Base-by-base conservation (phyloP, 2,888 invertebrate species). In the Tridacna crocea region DNA sequence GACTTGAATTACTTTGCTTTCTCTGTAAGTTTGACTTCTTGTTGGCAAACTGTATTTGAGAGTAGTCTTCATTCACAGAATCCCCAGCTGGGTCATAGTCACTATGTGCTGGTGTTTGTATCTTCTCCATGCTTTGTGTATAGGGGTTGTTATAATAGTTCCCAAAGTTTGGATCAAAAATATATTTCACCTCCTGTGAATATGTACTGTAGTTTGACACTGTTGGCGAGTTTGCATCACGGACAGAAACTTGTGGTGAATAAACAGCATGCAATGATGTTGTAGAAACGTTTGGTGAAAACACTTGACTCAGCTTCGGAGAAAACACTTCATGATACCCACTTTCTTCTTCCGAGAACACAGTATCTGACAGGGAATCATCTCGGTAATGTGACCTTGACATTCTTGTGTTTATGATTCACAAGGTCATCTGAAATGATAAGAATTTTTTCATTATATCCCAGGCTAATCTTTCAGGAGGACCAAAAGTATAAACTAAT, bases 151-250 rank as follows among this genome's bases (percentile, higher is more conserved):
- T 46, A 22, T 27, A n/a, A 65, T 24, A 46, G 46, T 58, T 55
- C 26, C 82, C 84, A 47, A 82, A 87, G 55, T 72, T 80, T 63
- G 87, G 87, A 63, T 87, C 87, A 72, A 87, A 87, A 58, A 88
- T 87, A 65, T 87, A 89, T 80, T 88, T 89, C 65, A 91, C 86
- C 86, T 92, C 92, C 74, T 88, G 89, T 17, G 91, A 91, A 79
- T 91, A 90, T 22, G 90, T 89, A 65, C 91, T 91, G 83, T 90
- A 90, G 78, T 88, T 91, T 73, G 92, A 92, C 55, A 90, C 80
- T 36, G 83, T 75, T 11, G 90, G 90, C 22, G 88, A 88, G 80
- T 87, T 87, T n/a, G 84, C 76, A 55, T 88, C 87, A 22, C 85
- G 51, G 15, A 36, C 63, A 48, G 78, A 66, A 26, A 58, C 78